These are phyloP conservation scores for Cephalopholis sonnerati DNA, from an alignment of 2,113 vertebrate species.

Conservation along the genomic window DNA sequence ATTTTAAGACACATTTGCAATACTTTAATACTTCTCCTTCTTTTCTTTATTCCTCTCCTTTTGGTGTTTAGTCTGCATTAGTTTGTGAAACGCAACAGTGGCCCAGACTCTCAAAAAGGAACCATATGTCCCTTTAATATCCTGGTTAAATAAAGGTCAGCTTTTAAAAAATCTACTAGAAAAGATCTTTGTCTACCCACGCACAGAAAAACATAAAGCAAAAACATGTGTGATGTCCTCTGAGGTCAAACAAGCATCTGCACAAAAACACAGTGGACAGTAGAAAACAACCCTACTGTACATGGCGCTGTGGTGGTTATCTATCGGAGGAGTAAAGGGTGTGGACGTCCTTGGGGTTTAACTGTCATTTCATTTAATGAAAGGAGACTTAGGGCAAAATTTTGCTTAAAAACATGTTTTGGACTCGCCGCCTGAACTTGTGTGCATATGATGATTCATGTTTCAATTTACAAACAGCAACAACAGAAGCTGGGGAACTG, in stretches of 20 bases:
- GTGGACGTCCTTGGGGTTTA: conserved; percentile 49
- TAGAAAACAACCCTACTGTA: background rate
- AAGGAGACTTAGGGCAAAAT: background rate
- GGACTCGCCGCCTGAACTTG: background rate
- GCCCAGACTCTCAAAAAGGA: background rate
- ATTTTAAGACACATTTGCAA: background rate
- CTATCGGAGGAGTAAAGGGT: conserved; percentile 37
- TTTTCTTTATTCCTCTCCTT: background rate
- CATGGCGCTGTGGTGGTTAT: conserved; percentile 29
- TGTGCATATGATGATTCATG: background rate
- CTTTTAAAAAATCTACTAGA: background rate
- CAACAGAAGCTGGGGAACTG: background rate
- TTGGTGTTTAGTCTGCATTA: background rate
- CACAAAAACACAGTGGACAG: background rate
- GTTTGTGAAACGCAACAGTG: background rate
- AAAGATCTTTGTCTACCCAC: background rate
- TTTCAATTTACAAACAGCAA: conserved; percentile 19
- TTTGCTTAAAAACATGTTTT: conserved; percentile 30
- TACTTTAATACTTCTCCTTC: background rate
- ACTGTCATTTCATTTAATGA: conserved; percentile 54
- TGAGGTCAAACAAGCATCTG: conserved; percentile 14
- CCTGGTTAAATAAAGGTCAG: background rate
- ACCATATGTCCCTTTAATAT: background rate
- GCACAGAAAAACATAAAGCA: background rate
- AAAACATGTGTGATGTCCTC: background rate